Evolutionary conservation across 1,140 invertebrate genomes (phyloP).

Genomic region (Saxidomus purpurata): DNA sequence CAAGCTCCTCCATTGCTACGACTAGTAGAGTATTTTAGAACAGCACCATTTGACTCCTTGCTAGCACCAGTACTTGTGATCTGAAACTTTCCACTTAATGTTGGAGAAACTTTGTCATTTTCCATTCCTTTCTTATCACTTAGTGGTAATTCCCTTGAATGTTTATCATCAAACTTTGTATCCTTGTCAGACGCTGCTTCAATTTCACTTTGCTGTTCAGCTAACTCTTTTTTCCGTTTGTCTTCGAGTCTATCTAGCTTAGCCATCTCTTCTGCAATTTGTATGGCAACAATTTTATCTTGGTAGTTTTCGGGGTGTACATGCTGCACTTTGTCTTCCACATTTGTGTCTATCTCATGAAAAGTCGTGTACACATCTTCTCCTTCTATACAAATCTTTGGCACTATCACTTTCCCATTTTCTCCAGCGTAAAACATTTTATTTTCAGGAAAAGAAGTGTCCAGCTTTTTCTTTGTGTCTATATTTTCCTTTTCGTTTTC

Average conservation of each 20-base stretch:
- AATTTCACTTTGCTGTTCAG: background rate
- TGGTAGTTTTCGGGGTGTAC: background rate
- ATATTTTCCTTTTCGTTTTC: background rate
- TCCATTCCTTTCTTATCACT: too few species aligned
- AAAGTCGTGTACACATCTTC: conserved; percentile 56
- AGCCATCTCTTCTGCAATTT: conserved; percentile 60
- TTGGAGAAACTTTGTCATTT: background rate
- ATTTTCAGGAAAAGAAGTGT: background rate
- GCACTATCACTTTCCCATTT: conserved; percentile 60
- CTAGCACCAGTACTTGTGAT: background rate
- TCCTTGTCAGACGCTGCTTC: background rate
- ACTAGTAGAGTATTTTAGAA: conserved; percentile 23
- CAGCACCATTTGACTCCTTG: background rate
- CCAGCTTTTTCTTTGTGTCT: background rate
- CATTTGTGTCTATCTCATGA: conserved; percentile 46
- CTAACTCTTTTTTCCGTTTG: background rate
- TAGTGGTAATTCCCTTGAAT: background rate
- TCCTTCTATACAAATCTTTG: conserved; percentile 63
- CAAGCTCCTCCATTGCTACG: background rate
- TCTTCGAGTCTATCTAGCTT: conserved; percentile 21
- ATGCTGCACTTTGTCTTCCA: background rate
- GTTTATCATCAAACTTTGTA: background rate
- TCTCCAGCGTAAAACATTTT: conserved; percentile 52
- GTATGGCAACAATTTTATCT: conserved; percentile 59
- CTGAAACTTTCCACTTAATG: background rate